phyloP scores from a whole-genome alignment of 2,888 invertebrate species.

The Ophioninae sp. region DNA sequence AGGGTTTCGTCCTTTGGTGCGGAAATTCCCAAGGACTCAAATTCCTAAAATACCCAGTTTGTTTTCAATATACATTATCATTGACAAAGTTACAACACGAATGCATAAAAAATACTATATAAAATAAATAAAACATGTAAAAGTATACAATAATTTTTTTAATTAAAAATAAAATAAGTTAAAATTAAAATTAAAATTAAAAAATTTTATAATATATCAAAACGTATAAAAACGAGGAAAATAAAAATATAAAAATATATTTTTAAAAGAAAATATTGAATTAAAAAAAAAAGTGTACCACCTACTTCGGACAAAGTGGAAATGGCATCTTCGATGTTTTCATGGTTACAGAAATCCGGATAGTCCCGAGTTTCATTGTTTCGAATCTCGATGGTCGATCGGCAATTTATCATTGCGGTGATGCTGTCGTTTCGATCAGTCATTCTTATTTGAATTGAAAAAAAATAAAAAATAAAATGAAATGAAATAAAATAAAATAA shows the following conservation, averaged over 20 bases:
- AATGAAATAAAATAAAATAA: not conserved
- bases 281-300: not conserved
- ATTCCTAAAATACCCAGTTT: slow-evolving; percentile 63
- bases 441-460: slow-evolving; percentile 45
- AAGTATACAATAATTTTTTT: no score
- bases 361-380: slow-evolving; percentile 46
- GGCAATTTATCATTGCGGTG: slow-evolving; percentile 57
- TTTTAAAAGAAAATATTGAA: no score
- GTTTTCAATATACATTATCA: not conserved
- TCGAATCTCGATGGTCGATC: slow-evolving; percentile 54
- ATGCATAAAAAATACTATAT: no score
- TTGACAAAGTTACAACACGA: no score
- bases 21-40: slow-evolving; percentile 67
- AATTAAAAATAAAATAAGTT: no score
- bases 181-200: no score
- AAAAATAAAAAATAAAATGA: not conserved
- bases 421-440: slow-evolving; percentile 52
- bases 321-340: slow-evolving; percentile 68
- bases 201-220: not conserved
- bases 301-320: slow-evolving; percentile 65
- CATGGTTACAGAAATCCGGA: slow-evolving; percentile 64
- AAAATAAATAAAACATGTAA: no score
- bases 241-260: no score
- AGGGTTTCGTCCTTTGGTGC: slow-evolving; percentile 36
- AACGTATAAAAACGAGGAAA: no score